These are phyloP conservation scores for Neosilurus mollespiculum DNA, from an alignment of 2,797 vertebrate genomes.

Conservation along the genomic window DNA sequence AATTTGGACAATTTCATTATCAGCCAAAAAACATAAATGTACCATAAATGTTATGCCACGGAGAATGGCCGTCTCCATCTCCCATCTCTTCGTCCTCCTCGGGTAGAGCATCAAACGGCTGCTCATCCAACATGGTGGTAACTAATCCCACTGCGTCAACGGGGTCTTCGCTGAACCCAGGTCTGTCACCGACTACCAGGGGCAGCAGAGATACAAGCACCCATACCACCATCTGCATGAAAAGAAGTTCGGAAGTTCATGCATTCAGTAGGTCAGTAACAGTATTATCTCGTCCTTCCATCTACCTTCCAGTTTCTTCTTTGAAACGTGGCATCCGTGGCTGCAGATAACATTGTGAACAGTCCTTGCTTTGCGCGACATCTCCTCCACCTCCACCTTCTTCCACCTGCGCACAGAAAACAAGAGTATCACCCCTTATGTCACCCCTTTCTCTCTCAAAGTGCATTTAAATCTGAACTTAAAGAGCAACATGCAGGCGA, in stretches of 20 bases:
- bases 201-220: slow-evolving; percentile 73
- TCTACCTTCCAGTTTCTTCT: slow-evolving; percentile 54
- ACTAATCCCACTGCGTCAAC: slow-evolving; percentile 58
- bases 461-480: slow-evolving; percentile 61
- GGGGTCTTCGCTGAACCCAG: slow-evolving; percentile 53
- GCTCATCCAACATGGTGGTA: slow-evolving; percentile 63
- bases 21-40: slow-evolving; percentile 29
- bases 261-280: slow-evolving; percentile 15
- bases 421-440: slow-evolving; percentile 18
- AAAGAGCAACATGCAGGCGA: slow-evolving; percentile 64
- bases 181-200: slow-evolving; percentile 67
- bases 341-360: slow-evolving; percentile 42
- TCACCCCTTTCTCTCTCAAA: slow-evolving; percentile 22
- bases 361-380: slow-evolving; percentile 20
- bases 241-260: slow-evolving; percentile 17
- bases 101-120: slow-evolving; percentile 68
- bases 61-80: slow-evolving; percentile 61
- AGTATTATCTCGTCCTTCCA: background rate
- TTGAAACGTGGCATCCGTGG: slow-evolving; percentile 45
- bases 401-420: slow-evolving; percentile 48
- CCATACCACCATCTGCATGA: slow-evolving; percentile 72
- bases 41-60: slow-evolving; percentile 63
- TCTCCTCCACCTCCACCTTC: slow-evolving; percentile 40
- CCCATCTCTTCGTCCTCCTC: slow-evolving; percentile 67
- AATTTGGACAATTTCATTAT: slow-evolving; percentile 32